Evolutionary conservation across 2,888 invertebrate species (phyloP).

Genomic region (Epinotia ramella): DNA sequence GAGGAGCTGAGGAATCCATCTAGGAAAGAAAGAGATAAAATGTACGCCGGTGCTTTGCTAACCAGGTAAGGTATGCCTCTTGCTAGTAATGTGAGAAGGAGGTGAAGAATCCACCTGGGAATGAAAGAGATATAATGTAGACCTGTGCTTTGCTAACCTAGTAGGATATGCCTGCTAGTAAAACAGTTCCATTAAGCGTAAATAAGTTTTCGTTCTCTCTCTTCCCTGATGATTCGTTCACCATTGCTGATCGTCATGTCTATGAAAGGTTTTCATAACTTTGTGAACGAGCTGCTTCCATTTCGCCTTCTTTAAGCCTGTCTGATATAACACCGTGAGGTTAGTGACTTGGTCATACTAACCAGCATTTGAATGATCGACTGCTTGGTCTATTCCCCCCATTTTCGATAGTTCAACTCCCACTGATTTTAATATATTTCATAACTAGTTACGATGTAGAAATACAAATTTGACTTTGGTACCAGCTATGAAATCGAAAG

Average conservation of each 20-base stretch:
- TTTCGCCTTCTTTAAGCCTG: too few relatives aligned
- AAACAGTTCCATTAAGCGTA: slow-evolving; percentile 53
- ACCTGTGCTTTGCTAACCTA: neutral
- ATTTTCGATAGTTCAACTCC: too few relatives aligned
- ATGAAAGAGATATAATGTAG: slow-evolving; percentile 3
- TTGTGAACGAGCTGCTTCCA: neutral
- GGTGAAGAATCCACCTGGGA: slow-evolving; percentile 71
- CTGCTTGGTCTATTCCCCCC: too few relatives aligned
- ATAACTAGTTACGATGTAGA: too few relatives aligned
- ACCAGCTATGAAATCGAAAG: too few relatives aligned
- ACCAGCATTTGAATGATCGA: too few relatives aligned
- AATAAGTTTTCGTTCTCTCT: neutral
- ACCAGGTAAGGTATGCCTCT: too few relatives aligned
- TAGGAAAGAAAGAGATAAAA: slow-evolving; percentile 50
- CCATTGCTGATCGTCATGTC: neutral
- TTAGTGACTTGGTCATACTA: too few relatives aligned
- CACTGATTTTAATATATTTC: too few relatives aligned
- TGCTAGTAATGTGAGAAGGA: slow-evolving; percentile 87
- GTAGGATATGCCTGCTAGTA: slow-evolving; percentile 59
- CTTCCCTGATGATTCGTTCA: neutral
- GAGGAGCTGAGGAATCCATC: slow-evolving; percentile 60
- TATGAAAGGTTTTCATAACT: neutral
- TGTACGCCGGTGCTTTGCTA: too few relatives aligned
- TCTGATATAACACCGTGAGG: too few relatives aligned
- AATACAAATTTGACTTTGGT: too few relatives aligned